phyloP scores from a whole-genome alignment of 2,888 invertebrate species.

The Heterodera filipjevi region DNA sequence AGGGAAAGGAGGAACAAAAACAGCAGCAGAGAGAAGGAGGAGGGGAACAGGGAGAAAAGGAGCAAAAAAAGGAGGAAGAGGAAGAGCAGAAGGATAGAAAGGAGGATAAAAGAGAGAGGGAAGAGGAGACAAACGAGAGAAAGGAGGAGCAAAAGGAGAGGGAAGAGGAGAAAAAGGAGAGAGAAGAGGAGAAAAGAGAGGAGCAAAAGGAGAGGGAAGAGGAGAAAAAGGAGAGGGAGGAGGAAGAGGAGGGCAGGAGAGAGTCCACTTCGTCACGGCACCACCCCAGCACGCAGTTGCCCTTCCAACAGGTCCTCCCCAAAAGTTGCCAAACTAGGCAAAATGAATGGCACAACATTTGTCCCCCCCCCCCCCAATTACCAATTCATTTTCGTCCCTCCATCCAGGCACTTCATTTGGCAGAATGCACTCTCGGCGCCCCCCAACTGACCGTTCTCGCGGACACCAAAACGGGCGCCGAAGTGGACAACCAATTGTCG shows the following conservation, averaged over 20 bases:
- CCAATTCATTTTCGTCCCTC: too few species aligned
- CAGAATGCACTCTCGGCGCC: constrained; percentile 13
- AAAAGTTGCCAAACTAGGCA: not conserved
- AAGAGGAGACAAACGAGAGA: not conserved
- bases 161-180: not conserved
- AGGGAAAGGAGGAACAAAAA: not conserved
- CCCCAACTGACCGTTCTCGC: constrained; percentile 27
- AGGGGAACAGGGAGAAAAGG: not conserved
- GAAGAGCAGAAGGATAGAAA: not conserved
- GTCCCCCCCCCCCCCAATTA: not conserved
- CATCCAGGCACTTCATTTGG: constrained; percentile 19
- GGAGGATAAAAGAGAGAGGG: not conserved
- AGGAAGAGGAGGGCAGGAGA: not conserved
- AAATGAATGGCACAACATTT: not conserved
- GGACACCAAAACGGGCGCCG: constrained; percentile 14
- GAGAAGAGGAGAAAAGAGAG: not conserved
- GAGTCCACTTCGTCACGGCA: constrained; percentile 2
- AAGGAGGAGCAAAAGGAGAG: not conserved
- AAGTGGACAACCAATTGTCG: constrained; percentile 22
- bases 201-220: not conserved
- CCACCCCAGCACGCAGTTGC: constrained; percentile 24
- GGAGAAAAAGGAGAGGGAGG: not conserved
- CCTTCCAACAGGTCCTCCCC: constrained; percentile 14
- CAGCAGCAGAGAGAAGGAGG: not conserved
- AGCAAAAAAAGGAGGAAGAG: not conserved